Conservation (phyloP, 2,797 vertebrate species). For the Rhabdomys pumilio region DNA sequence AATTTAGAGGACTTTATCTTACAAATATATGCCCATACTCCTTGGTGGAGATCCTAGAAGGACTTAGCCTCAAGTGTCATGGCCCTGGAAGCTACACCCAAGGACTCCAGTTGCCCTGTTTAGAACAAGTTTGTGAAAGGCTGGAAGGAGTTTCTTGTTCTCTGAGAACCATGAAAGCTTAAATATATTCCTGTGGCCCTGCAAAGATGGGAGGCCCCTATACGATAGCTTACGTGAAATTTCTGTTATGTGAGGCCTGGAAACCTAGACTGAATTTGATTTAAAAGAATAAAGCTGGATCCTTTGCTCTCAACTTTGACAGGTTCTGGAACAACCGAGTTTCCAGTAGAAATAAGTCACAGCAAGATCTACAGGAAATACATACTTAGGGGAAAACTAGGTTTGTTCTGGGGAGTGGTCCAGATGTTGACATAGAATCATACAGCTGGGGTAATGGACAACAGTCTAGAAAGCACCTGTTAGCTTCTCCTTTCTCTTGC, state of each 20-base stretch:
- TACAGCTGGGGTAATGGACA: rapidly evolving
- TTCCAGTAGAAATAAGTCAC: neutral
- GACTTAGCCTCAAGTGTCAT: neutral
- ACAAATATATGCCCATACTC: neutral
- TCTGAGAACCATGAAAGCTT: neutral
- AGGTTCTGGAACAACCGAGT: neutral
- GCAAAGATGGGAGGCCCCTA: neutral
- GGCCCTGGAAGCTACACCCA: neutral
- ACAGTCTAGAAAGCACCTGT: neutral
- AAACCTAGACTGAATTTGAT: conserved; percentile 11
- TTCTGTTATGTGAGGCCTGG: neutral
- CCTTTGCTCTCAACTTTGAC: neutral
- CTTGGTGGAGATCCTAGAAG: neutral
- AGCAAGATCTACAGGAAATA: neutral
- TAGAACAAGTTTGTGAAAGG: neutral
- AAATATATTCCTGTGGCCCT: neutral
- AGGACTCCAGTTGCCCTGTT: neutral
- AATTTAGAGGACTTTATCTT: neutral
- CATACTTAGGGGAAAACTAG: neutral
- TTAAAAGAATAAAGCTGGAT: conserved; percentile 37
- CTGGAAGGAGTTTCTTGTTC: neutral
- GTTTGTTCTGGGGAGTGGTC: neutral
- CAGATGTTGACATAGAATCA: neutral
- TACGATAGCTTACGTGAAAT: neutral
- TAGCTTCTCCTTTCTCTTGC: neutral